These are phyloP conservation scores for Xenentodon cancila DNA, from an alignment of 2,797 vertebrate genomes.

Conservation along the genomic window DNA sequence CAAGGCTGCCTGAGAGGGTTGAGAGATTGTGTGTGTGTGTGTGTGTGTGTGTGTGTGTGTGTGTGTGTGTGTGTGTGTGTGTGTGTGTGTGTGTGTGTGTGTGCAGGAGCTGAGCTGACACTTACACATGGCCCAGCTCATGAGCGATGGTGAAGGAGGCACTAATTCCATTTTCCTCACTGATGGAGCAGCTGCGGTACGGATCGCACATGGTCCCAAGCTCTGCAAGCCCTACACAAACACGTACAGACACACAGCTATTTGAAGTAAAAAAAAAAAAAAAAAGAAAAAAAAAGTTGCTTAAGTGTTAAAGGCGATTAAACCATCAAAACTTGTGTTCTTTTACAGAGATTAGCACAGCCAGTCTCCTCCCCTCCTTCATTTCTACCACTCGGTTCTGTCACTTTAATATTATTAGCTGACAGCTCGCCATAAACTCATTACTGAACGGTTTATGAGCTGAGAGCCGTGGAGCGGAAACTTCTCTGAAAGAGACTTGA, in stretches of 20 bases:
- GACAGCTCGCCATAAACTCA: conserved; percentile 63
- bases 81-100: conserved; percentile 15
- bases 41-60: conserved; percentile 8
- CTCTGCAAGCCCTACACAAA: conserved; percentile 90
- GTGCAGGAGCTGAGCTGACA: conserved; percentile 62
- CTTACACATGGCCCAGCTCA: conserved; percentile 98
- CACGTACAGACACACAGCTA: conserved; percentile 27
- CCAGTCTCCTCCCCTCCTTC: conserved; percentile 41
- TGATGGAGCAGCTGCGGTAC: conserved; percentile 95
- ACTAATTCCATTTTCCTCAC: conserved; percentile 96
- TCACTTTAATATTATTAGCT: conserved; percentile 71
- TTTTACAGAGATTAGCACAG: conserved; percentile 60
- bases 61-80: conserved; percentile 22
- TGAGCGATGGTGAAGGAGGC: conserved; percentile 97
- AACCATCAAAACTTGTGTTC: conserved; percentile 63
- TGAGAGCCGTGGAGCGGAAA: conserved; percentile 42
- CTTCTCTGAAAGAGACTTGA: conserved; percentile 28
- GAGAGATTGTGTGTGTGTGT: conserved; percentile 13
- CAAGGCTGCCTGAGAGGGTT: conserved; percentile 40
- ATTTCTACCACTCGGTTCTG: conserved; percentile 61
- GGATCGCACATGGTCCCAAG: conserved; percentile 96
- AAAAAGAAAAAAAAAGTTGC: conserved; percentile 13
- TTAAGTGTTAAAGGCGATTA: conserved; percentile 61
- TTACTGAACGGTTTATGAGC: conserved; percentile 53
- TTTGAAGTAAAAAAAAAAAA: conserved; percentile 13